Percentiles rank a stretch among this genome's conserved stretches.
These are phyloP conservation scores for Malurus leucopterus DNA, from an alignment of 2,797 vertebrate species.

Conservation along the genomic window DNA sequence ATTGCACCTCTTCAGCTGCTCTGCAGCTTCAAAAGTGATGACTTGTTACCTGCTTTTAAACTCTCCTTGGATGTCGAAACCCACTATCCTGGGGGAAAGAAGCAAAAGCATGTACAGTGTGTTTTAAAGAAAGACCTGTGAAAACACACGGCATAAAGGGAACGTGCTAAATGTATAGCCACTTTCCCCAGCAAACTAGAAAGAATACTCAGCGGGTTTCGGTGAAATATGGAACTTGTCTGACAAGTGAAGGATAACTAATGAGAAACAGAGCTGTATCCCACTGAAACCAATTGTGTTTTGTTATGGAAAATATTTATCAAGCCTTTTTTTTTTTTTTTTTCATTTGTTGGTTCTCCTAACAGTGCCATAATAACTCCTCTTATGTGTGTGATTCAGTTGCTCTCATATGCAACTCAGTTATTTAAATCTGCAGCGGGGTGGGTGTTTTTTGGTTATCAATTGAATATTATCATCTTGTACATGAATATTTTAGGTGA, in stretches of 20 bases:
- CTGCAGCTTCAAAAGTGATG: conserved; percentile 57
- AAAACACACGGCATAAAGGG: conserved; percentile 50
- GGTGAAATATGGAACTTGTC: conserved; percentile 61
- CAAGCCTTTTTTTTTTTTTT: conserved; percentile 39
- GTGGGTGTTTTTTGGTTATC: conserved; percentile 1
- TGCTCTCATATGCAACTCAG: neutral
- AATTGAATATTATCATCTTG: conserved; percentile 10
- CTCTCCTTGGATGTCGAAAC: conserved; percentile 63
- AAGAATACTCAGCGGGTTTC: conserved; percentile 55
- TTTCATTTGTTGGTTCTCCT: conserved; percentile 57
- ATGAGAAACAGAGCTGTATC: conserved; percentile 67
- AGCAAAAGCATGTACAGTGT: conserved; percentile 39
- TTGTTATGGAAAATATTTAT: conserved; percentile 73
- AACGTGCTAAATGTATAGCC: conserved; percentile 50
- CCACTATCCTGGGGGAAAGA: conserved; percentile 57
- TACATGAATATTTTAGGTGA: conserved; percentile 54
- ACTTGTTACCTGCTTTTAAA: conserved; percentile 66
- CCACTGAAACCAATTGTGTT: conserved; percentile 71
- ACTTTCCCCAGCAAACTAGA: conserved; percentile 51
- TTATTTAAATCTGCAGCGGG: neutral
- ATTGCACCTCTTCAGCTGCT: conserved; percentile 48
- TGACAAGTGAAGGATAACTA: conserved; percentile 69
- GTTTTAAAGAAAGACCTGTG: conserved; percentile 64
- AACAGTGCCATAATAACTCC: conserved; percentile 36
- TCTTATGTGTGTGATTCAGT: neutral